phyloP scores from a whole-genome alignment of 2,888 invertebrate genomes.

The Cerastoderma edule region DNA sequence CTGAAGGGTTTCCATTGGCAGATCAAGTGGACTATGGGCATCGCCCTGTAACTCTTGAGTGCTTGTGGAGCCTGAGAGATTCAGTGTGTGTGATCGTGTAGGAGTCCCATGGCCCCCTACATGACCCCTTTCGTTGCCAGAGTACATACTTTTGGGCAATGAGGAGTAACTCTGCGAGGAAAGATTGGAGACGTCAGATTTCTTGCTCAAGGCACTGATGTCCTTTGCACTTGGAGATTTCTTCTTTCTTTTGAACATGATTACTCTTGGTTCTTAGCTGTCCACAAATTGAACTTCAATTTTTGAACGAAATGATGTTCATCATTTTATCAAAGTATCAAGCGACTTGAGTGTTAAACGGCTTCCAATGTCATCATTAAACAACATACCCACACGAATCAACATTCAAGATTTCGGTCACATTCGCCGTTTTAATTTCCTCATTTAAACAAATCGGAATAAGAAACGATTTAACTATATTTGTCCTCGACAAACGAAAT shows the following conservation, averaged over 20 bases:
- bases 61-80: conserved; percentile 49
- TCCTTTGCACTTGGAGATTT: conserved; percentile 65
- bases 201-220: conserved; percentile 52
- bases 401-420: neutral
- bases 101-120: conserved; percentile 34
- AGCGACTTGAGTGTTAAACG: neutral
- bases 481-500: no score
- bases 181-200: conserved; percentile 40
- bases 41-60: conserved; percentile 64
- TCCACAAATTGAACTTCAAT: neutral
- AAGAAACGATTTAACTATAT: no score
- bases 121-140: conserved; percentile 39
- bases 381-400: neutral
- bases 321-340: neutral
- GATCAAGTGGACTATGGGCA: conserved; percentile 74
- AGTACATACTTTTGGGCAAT: conserved; percentile 58
- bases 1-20: conserved; percentile 75
- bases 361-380: neutral
- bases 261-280: neutral
- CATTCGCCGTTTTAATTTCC: neutral
- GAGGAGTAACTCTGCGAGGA: conserved; percentile 60
- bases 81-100: conserved; percentile 53
- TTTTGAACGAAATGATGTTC: neutral
- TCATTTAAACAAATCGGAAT: no score
- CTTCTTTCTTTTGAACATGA: conserved; percentile 61